Base-by-base conservation (phyloP, 2,797 vertebrate species). In the Epinephelus awoara region DNA sequence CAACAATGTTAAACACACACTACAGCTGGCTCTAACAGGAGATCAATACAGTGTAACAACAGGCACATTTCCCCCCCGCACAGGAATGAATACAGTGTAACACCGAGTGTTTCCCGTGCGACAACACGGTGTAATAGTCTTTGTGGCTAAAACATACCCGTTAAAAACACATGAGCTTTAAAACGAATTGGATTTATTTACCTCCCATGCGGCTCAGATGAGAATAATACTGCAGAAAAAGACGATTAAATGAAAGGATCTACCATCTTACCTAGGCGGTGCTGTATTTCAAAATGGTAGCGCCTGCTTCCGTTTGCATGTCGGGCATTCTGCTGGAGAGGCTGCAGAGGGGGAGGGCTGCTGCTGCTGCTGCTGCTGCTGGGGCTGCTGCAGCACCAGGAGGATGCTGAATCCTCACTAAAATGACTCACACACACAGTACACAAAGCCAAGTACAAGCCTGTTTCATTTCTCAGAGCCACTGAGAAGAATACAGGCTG, bases 211-310 rank as follows among this genome's bases (percentile, higher is more conserved):
- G 27, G 21, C 17, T 42, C 40, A 1, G 25, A 23, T 13, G 14
- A 27, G n/a, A 70, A 78, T 15, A 82, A 68, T 11, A n/a, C 11
- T 0, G 25, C 27, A n/a, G 65, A 38, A 72, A 72, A 68, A 67
- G 13, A 64, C 46, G 79, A 75, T 82, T 17, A 74, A 83, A 80
- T 68, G 59, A 72, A 77, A 82, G 75, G 84, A 86, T 87, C 93
- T 94, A 92, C 95, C 95, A 95, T 95, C 95, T 96, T 96, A 96
- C 95, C 96, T 94, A 89, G 87, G 85, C 94, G 91, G 93, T 95
- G 95, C 91, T 91, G 92, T 80, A 13, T 95, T 95, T 95, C 95
- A 96, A 96, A 96, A 96, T 96, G 95, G 96, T 95, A 94, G 95
- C 94, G 94, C 92, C 93, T 91, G 95, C 95, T 96, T 96, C 95